These are phyloP conservation scores for Littorina saxatilis DNA, from an alignment of 1,140 invertebrate species.

Conservation along the genomic window DNA sequence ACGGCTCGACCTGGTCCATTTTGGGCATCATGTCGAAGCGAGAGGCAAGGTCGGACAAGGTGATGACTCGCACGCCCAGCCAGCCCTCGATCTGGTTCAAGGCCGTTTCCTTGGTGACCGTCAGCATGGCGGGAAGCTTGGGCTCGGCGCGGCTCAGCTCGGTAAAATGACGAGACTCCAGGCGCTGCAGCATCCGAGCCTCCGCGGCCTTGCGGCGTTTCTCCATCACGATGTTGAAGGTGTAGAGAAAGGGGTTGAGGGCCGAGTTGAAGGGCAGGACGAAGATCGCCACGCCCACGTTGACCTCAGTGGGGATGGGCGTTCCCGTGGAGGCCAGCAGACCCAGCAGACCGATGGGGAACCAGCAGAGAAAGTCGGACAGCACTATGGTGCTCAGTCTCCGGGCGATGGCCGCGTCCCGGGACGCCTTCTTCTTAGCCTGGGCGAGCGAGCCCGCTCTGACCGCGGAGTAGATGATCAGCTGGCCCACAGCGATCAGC, in stretches of 20 bases:
- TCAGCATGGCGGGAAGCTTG: not conserved
- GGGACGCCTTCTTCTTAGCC: conserved; percentile 5
- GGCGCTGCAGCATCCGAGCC: conserved; percentile 9
- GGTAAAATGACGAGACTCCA: conserved; percentile 10
- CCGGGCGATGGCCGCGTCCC: conserved; percentile 33
- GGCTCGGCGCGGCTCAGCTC: not conserved
- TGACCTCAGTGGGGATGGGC: conserved; percentile 3
- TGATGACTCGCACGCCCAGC: conserved; percentile 3
- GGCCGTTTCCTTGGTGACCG: conserved; percentile 19
- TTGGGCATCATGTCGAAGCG: conserved; percentile 19
- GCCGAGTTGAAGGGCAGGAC: conserved; percentile 30
- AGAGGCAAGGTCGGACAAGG: conserved; percentile 1
- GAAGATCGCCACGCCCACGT: conserved; percentile 22
- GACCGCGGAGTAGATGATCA: conserved; percentile 44
- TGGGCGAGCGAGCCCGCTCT: not conserved
- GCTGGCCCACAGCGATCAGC: conserved; percentile 46
- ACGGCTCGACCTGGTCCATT: not conserved
- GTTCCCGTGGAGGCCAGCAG: not conserved
- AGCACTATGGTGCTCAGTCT: conserved; percentile 34
- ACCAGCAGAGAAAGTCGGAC: conserved; percentile 46
- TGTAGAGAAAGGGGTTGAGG: conserved; percentile 27
- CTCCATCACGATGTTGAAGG: conserved; percentile 17
- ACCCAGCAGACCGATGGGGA: conserved; percentile 41
- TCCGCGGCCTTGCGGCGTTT: conserved; percentile 8
- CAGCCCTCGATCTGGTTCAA: conserved; percentile 19